Evolutionary conservation across 1,140 invertebrate genomes (phyloP).

Genomic region (Theocolax elegans): DNA sequence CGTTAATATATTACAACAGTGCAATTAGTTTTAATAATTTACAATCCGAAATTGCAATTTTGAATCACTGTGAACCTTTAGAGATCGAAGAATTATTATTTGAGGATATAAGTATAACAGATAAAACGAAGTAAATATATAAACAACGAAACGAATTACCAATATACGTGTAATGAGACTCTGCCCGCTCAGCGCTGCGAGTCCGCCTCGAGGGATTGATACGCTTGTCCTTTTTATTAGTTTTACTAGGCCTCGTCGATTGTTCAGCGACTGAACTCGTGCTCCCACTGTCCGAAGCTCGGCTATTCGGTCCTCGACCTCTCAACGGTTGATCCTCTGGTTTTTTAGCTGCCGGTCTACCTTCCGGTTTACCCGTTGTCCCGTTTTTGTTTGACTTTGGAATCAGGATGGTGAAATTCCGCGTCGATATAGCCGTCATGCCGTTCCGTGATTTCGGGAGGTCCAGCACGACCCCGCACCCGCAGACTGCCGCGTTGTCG

Average conservation of each 20-base stretch:
- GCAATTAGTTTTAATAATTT: too few species aligned
- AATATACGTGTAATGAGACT: conserved; percentile 65
- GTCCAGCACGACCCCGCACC: conserved; percentile 54
- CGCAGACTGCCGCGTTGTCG: conserved; percentile 56
- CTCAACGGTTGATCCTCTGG: neutral
- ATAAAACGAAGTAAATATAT: too few species aligned
- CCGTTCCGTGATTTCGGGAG: conserved; percentile 52
- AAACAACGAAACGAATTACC: conserved; percentile 47
- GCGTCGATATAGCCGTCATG: conserved; percentile 46
- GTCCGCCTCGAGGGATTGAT: conserved; percentile 58
- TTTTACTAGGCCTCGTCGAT: conserved; percentile 28
- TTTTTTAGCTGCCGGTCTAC: conserved; percentile 1
- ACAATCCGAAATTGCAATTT: too few species aligned
- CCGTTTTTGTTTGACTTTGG: conserved; percentile 51
- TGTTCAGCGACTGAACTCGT: conserved; percentile 55
- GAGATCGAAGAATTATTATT: too few species aligned
- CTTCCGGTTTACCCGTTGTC: conserved; percentile 38
- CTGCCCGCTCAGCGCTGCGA: conserved; percentile 61
- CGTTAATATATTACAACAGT: too few species aligned
- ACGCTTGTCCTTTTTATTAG: conserved; percentile 53
- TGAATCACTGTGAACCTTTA: too few species aligned
- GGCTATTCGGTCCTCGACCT: conserved; percentile 31
- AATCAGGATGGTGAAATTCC: conserved; percentile 52
- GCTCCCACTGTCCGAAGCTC: conserved; percentile 50
- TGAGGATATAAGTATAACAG: too few species aligned